Evolutionary conservation across 2,888 invertebrate genomes (phyloP).

Genomic region (Horisme vitalbata): DNA sequence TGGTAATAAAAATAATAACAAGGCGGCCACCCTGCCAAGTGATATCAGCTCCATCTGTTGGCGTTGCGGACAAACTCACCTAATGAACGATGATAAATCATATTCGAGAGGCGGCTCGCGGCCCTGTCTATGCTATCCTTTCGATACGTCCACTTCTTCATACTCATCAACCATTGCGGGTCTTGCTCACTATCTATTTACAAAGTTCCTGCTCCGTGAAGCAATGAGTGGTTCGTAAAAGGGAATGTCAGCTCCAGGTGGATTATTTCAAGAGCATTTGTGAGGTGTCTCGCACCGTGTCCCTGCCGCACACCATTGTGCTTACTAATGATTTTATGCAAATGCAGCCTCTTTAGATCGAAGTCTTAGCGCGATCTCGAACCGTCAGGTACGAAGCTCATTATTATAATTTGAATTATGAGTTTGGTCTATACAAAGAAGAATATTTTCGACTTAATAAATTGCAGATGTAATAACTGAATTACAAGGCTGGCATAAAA

Average conservation of each 20-base stretch:
- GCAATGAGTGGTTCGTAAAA: constrained; percentile 43
- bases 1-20: constrained; percentile 83
- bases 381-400: constrained; percentile 81
- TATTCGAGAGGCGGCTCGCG: constrained; percentile 80
- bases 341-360: constrained; percentile 83
- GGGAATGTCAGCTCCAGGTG: constrained; percentile 37
- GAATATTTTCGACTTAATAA: constrained; percentile 29
- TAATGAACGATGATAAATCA: constrained; percentile 84
- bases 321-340: constrained; percentile 84
- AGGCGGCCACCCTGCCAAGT: constrained; percentile 83
- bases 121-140: constrained; percentile 62
- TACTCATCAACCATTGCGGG: constrained; percentile 46
- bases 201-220: background rate
- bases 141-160: constrained; percentile 38
- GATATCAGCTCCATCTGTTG: constrained; percentile 83
- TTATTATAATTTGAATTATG: constrained; percentile 82
- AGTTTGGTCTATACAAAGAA: constrained; percentile 70
- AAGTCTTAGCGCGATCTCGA: constrained; percentile 82
- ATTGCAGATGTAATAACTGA: too few relatives aligned
- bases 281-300: constrained; percentile 76
- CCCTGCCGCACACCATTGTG: constrained; percentile 81
- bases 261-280: constrained; percentile 63
- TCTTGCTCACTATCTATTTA: background rate
- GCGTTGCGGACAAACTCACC: constrained; percentile 83
- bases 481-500: too few relatives aligned